Evolutionary conservation across 2,888 invertebrate species (phyloP), one percentile per base, ranked within the genome.

Genomic region (Phaonia tiefii): DNA sequence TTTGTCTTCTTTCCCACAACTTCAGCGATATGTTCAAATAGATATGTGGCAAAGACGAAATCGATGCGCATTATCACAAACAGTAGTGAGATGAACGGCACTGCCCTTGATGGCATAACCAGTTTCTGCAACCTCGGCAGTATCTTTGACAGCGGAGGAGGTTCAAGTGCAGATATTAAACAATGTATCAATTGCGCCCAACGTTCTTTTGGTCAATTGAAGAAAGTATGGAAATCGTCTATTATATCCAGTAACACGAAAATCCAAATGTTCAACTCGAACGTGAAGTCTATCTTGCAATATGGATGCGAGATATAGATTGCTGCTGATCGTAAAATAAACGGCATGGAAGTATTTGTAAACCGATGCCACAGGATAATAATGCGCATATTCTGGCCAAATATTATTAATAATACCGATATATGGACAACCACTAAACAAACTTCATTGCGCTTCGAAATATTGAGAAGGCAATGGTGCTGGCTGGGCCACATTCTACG

Each of bases 381-480:
- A 46, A 8, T 46, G 46, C n/a, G 15, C 17, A 46, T 46, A 46
- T 46, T 46, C 46, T 46, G 46, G 46, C 46, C n/a, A 46, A 15
- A 46, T 46, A 46, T 46, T 46, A 46, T 46, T 15, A 46, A 46
- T 46, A 15, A 46, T 15, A 46, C 46, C 46, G 4, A 46, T 46
- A n/a, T 46, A 15, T 22, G 25, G 54, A 7, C 10, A 3, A 11
- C 22, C 3, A 54, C 54, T 13, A 10, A 25, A 26, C 54, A 25
- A 54, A 54, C 54, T 13, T 25, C 5, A 15, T 15, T 46, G 46
- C 2, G 46, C 4, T n/a, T 11, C 13, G 46, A 46, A 46, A 46
- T 46, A 46, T 10, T 3, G 7, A 54, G 54, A 54, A 54, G 54
- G 13, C 22, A 25, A 26, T 54, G 54, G 54, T 25, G 26, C 26